Percentiles rank a stretch among this genome's conserved stretches.
phyloP scores from a whole-genome alignment of 2,888 invertebrate species.

The Ypsolopha sequella region DNA sequence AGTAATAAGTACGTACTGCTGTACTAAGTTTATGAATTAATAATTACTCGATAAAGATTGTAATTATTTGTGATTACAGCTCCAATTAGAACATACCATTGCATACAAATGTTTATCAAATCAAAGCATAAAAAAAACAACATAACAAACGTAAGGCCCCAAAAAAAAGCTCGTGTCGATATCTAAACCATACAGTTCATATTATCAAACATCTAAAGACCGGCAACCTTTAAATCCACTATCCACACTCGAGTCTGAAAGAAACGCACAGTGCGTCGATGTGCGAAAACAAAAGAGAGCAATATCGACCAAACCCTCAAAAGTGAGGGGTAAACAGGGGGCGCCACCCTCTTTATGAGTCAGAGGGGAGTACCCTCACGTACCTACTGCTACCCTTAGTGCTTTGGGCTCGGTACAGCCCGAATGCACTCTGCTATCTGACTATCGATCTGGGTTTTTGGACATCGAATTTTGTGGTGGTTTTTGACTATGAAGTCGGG shows the following conservation, averaged over 20 bases:
- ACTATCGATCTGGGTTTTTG: constrained; percentile 39
- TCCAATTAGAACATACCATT: too few relatives aligned
- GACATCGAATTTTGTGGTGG: background rate
- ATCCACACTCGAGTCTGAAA: background rate
- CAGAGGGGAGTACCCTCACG: constrained; percentile 67
- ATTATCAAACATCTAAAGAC: too few relatives aligned
- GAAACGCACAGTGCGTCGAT: constrained; percentile 14
- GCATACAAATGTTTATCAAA: too few relatives aligned
- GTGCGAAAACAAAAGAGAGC: constrained; percentile 67
- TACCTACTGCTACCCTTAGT: constrained; percentile 48
- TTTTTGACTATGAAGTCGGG: background rate
- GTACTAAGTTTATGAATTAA: too few relatives aligned
- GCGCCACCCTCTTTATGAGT: constrained; percentile 66
- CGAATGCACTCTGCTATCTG: constrained; percentile 38
- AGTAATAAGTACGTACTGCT: too few relatives aligned
- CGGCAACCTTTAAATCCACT: background rate
- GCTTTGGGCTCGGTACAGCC: constrained; percentile 21
- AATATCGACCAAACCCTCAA: constrained; percentile 67
- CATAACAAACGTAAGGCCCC: too few relatives aligned
- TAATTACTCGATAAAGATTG: too few relatives aligned
- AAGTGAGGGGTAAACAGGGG: constrained; percentile 46
- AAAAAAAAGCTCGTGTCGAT: too few relatives aligned
- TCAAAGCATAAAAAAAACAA: too few relatives aligned
- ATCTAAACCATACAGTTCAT: too few relatives aligned
- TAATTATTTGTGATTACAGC: too few relatives aligned